Conservation (phyloP, 2,113 vertebrate genomes). For the Micromys minutus region DNA sequence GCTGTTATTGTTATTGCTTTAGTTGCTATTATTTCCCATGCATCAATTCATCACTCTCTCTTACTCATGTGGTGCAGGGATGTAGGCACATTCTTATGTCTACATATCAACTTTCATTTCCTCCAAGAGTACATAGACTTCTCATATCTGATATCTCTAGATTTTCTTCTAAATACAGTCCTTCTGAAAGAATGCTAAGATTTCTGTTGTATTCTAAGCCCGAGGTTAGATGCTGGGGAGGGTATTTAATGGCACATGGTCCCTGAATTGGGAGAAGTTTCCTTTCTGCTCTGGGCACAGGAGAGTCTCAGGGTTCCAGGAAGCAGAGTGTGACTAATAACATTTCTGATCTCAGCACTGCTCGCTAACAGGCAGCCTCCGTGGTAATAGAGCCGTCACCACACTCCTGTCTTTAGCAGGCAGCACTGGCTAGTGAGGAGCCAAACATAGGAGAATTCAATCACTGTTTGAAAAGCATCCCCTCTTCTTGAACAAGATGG, state of each 20-base stretch:
- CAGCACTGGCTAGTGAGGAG: neutral
- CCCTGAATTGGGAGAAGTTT: neutral
- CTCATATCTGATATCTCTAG: neutral
- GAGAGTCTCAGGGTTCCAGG: neutral
- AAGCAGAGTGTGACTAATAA: neutral
- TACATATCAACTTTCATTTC: neutral
- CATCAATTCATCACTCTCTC: neutral
- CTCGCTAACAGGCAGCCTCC: neutral
- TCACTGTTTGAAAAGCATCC: conserved; percentile 44
- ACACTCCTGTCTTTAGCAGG: neutral
- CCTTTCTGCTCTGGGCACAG: neutral
- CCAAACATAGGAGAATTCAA: neutral
- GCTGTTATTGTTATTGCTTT: neutral
- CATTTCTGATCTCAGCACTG: neutral
- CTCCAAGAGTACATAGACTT: neutral
- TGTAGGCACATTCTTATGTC: neutral
- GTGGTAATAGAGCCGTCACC: conserved; percentile 6
- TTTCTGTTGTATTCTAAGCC: neutral
- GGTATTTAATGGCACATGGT: neutral
- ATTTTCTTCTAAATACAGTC: conserved; percentile 12
- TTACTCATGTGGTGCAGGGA: neutral
- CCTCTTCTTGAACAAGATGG: conserved; percentile 62
- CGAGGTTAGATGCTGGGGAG: neutral
- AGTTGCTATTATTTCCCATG: neutral
- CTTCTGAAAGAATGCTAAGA: neutral